phyloP scores from a whole-genome alignment of 2,888 invertebrate genomes.

The Scaptomyza parva region DNA sequence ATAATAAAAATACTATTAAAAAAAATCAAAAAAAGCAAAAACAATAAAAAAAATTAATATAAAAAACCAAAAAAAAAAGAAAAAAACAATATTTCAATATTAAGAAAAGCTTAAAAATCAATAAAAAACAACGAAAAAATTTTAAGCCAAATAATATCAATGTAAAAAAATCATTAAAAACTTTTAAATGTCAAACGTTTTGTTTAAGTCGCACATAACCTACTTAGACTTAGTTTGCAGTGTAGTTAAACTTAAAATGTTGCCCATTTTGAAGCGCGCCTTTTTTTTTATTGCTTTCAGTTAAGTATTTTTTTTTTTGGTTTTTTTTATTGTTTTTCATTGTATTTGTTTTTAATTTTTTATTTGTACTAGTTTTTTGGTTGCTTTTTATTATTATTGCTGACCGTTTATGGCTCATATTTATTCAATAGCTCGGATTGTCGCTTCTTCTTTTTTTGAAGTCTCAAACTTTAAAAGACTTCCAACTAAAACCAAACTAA shows the following conservation, averaged over 20 bases:
- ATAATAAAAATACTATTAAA: no score
- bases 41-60: no score
- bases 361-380: conserved; percentile 28
- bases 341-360: no score
- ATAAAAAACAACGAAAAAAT: no score
- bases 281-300: conserved; percentile 38
- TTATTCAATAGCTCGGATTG: conserved; percentile 62
- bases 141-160: no score
- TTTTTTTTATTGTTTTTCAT: not conserved
- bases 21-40: no score
- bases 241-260: conserved; percentile 19
- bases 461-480: conserved; percentile 20
- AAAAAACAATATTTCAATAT: no score
- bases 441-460: conserved; percentile 42
- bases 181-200: no score
- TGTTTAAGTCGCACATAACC: not conserved
- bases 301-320: conserved; percentile 12
- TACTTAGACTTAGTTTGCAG: not conserved
- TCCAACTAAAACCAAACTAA: conserved; percentile 10
- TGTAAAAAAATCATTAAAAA: not conserved
- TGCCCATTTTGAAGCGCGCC: conserved; percentile 44
- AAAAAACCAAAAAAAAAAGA: not conserved
- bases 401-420: conserved; percentile 57
- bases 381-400: conserved; percentile 34
- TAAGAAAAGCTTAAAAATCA: no score